A percentile compares a stretch with the other conserved stretches of the same genome.
These are phyloP conservation scores for Pithys albifrons DNA, from an alignment of 2,113 vertebrate species.

Conservation along the genomic window DNA sequence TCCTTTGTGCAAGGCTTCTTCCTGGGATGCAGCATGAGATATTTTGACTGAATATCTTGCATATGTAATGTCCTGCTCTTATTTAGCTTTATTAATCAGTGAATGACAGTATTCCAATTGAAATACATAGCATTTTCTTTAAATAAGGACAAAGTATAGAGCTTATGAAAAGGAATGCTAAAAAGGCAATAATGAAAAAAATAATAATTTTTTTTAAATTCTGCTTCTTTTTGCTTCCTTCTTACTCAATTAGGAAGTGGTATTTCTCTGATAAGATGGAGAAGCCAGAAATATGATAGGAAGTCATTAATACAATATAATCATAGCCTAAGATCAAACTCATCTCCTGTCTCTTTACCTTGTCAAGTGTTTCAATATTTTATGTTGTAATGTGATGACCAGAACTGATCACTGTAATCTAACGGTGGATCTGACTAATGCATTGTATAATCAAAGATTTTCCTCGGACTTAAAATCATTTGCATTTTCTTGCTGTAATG, in stretches of 20 bases:
- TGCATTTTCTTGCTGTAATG: constrained; percentile 53
- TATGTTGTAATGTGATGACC: constrained; percentile 78
- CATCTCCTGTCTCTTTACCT: constrained; percentile 77
- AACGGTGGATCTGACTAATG: constrained; percentile 74
- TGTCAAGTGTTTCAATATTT: constrained; percentile 82
- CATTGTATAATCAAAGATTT: constrained; percentile 80
- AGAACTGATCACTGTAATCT: constrained; percentile 76
- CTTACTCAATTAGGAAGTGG: constrained; percentile 30
- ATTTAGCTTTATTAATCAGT: constrained; percentile 20
- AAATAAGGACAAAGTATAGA: background rate
- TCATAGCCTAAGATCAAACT: constrained; percentile 76
- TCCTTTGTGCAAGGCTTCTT: background rate
- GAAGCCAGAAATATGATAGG: constrained; percentile 62
- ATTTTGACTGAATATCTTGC: background rate
- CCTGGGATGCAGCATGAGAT: background rate
- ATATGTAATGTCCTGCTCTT: background rate
- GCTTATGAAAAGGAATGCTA: background rate
- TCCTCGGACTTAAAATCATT: constrained; percentile 57
- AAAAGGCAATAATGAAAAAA: background rate
- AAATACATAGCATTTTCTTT: background rate
- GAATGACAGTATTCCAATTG: background rate
- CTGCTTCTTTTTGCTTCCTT: background rate
- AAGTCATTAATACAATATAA: constrained; percentile 79
- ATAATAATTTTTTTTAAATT: background rate
- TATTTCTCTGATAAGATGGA: constrained; percentile 61